Conservation (phyloP, 2,888 invertebrate genomes). For the Papilio protenor region DNA sequence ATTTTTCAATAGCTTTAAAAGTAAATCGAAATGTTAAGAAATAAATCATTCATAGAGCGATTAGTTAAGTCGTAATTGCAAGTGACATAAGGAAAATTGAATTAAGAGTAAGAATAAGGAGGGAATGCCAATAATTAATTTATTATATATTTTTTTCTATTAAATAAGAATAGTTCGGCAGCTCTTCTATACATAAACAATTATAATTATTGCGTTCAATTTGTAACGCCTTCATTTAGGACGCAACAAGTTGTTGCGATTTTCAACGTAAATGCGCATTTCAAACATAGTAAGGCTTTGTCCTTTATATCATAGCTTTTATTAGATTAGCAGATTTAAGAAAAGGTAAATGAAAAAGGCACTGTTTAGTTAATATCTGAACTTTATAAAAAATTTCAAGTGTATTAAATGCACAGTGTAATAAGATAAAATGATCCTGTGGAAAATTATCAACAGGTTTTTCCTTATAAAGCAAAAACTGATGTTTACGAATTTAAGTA, state of each 20-base stretch:
- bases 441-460: not conserved
- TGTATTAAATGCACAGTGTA: too few species aligned
- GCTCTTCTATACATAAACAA: not conserved
- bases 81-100: conserved; percentile 55
- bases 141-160: not conserved
- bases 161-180: not conserved
- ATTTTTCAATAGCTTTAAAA: not conserved
- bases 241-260: not conserved
- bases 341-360: not conserved
- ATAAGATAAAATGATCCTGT: not conserved
- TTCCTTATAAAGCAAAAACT: too few species aligned
- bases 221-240: not conserved
- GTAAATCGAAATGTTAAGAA: not conserved
- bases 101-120: conserved; percentile 49
- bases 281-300: not conserved
- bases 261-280: not conserved
- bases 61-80: conserved; percentile 48
- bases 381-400: too few species aligned
- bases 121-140: conserved; percentile 42
- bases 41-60: not conserved
- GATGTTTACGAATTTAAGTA: too few species aligned
- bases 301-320: not conserved
- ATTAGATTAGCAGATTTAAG: not conserved
- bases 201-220: not conserved
- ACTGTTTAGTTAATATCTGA: not conserved